Evolutionary conservation across 2,888 invertebrate genomes (phyloP), one percentile per base, ranked within the genome.

Genomic region (Theretra japonica): DNA sequence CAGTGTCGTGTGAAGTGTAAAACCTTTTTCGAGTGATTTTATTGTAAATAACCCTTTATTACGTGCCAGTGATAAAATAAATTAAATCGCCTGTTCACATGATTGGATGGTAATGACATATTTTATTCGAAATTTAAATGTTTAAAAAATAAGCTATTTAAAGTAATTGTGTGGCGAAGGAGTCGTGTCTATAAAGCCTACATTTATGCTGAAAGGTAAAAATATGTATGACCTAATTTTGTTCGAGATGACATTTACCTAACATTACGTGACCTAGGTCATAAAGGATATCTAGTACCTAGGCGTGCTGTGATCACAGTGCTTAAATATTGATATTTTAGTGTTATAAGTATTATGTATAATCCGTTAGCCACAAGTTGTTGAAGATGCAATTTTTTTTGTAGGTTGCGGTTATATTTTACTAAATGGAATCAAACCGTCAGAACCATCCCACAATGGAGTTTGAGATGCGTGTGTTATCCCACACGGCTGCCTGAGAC

Each of bases 241-340:
- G 70, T 69, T 73, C 73, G 79, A 80, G 83, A 82, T 87, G 89
- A 83, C 87, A 86, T 87, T 86, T 86, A 80, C 82, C 81, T 81
- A 84, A 80, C 78, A 80, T 77, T 78, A 78, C 70, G 73, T 85
- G 90, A 90, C 88, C 91, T 90, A 89, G 90, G 88, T 91, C 88
- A 83, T 78, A 78, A 74, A 76, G 58, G 69, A 58, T 69, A 41
- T 68, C 68, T 59, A 15, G 68, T 25, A 56, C 58, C 65, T 50
- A 53, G 41, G 65, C 70, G 23, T 41, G 21, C 15, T 41, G 15
- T 21, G 28, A n/a, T 60, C 30, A 60, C 48, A 41, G 21, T 62
- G 62, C 41, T 65, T 41, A 23, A 23, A 65, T 21, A 30, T 41
- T 21, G 62, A 23, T 65, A 41, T 6, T 41, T n/a, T n/a, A n/a